Conservation (phyloP, 2,797 vertebrate genomes). For the Alcedo atthis region DNA sequence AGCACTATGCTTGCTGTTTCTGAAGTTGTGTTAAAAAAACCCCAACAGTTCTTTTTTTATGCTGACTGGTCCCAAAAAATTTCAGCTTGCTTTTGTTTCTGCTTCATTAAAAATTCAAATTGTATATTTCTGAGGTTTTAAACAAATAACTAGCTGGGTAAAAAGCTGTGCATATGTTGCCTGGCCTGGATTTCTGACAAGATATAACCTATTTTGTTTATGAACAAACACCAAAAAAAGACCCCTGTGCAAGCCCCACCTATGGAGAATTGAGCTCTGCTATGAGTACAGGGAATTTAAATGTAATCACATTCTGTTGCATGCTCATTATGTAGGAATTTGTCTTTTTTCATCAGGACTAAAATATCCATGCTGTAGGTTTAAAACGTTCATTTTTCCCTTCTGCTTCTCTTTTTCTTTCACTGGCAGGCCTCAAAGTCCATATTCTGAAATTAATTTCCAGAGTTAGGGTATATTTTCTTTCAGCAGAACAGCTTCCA, state of each 20-base stretch:
- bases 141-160: not conserved
- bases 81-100: not conserved
- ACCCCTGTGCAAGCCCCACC: not conserved
- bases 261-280: not conserved
- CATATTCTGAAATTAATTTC: constrained; percentile 7
- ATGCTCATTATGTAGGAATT: constrained; percentile 2
- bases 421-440: not conserved
- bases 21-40: not conserved
- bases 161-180: not conserved
- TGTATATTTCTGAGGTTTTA: not conserved
- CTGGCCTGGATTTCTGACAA: not conserved
- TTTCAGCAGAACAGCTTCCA: constrained; percentile 4
- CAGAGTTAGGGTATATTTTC: not conserved
- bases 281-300: not conserved
- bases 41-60: not conserved
- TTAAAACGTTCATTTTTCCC: constrained; percentile 39
- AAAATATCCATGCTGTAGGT: constrained; percentile 14
- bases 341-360: constrained; percentile 29
- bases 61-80: not conserved
- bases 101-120: not conserved
- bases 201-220: not conserved
- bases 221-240: not conserved
- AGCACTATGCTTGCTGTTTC: not conserved
- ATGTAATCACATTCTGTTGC: constrained; percentile 9
- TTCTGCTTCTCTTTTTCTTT: constrained; percentile 52